A percentile compares a stretch with the other conserved stretches of the same genome.
These are phyloP conservation scores for Gerris lacustris DNA, from an alignment of 2,888 invertebrate species.

Conservation along the genomic window DNA sequence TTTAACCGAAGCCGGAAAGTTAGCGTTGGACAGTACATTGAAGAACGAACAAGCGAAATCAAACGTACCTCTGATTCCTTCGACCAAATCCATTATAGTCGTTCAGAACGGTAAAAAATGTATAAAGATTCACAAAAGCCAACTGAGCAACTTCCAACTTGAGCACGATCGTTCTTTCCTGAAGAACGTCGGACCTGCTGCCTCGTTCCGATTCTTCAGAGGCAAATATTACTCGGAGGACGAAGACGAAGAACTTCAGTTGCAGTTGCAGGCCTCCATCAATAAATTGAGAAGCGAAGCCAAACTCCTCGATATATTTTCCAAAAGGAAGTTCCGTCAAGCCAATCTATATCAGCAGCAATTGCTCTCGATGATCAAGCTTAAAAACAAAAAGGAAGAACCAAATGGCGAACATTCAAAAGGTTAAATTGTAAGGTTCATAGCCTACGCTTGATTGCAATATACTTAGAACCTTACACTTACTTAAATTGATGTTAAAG, in stretches of 20 bases:
- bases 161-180: slow-evolving; percentile 17
- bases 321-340: slow-evolving; percentile 4
- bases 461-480: too few species aligned
- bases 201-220: background rate
- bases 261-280: background rate
- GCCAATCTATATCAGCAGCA: slow-evolving; percentile 9
- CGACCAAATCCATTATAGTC: background rate
- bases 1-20: slow-evolving; percentile 67
- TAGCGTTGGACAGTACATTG: slow-evolving; percentile 42
- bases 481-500: too few species aligned
- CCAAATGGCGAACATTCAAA: too few species aligned
- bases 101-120: slow-evolving; percentile 22
- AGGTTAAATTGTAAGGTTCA: too few species aligned
- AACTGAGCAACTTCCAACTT: background rate
- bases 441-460: too few species aligned
- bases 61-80: too few species aligned
- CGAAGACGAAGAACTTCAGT: background rate
- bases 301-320: background rate
- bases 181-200: slow-evolving; percentile 1
- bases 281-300: slow-evolving; percentile 15
- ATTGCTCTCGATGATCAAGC: slow-evolving; percentile 34
- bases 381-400: background rate
- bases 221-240: background rate
- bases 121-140: slow-evolving; percentile 11
- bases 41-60: slow-evolving; percentile 35